Evolutionary conservation across 2,797 vertebrate genomes (phyloP).

Genomic region (Cyclopterus lumpus): DNA sequence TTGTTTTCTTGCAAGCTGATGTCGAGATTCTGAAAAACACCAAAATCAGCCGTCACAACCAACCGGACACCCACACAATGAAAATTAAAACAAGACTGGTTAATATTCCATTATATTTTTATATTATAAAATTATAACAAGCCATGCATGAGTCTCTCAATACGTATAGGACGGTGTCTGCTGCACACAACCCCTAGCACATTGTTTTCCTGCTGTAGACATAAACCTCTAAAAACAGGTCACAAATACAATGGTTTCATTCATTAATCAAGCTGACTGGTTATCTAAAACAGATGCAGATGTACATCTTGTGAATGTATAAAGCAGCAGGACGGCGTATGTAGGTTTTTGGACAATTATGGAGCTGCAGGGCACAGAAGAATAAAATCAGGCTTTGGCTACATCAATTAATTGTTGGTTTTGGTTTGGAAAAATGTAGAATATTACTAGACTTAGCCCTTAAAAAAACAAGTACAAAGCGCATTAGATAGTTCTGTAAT

Average conservation of each 20-base stretch:
- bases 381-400: background rate
- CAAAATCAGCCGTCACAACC: constrained; percentile 27
- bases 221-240: background rate
- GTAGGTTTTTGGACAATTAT: background rate
- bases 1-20: constrained; percentile 90
- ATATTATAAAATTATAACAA: background rate
- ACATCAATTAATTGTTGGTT: background rate
- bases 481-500: background rate
- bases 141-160: background rate
- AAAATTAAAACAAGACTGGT: background rate
- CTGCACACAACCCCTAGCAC: background rate
- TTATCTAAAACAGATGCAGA: background rate
- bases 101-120: background rate
- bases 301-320: background rate
- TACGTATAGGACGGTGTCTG: too few species aligned
- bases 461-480: background rate
- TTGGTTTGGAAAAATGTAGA: background rate
- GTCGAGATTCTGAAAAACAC: constrained; percentile 87
- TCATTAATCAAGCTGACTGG: background rate
- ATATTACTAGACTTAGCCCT: background rate
- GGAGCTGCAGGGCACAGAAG: background rate
- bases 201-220: background rate
- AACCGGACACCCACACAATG: background rate
- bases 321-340: background rate
- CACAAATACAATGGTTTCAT: background rate